Evolutionary conservation across 1,140 invertebrate genomes (phyloP).

Genomic region (Cherax quadricarinatus): DNA sequence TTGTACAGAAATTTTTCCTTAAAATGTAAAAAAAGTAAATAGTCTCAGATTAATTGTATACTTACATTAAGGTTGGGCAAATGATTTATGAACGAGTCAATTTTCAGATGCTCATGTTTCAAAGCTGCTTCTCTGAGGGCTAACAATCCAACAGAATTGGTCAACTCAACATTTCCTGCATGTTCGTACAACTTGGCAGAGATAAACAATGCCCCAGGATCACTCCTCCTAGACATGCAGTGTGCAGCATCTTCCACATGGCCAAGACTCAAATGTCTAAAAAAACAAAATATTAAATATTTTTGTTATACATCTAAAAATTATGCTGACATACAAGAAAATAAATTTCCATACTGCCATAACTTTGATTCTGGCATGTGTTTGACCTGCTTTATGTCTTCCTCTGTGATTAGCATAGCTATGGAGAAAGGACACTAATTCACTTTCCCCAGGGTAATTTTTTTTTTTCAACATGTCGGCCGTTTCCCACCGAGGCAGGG

Average conservation of each 20-base stretch:
- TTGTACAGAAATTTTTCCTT: too few species aligned
- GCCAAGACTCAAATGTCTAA: constrained; percentile 57
- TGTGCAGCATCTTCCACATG: constrained; percentile 43
- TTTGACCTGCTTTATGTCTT: too few species aligned
- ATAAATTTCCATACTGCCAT: too few species aligned
- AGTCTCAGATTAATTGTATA: neutral
- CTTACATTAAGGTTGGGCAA: constrained; percentile 38
- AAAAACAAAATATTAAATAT: neutral
- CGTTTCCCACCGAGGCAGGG: too few species aligned
- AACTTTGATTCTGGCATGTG: too few species aligned
- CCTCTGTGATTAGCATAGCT: too few species aligned
- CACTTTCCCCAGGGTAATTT: too few species aligned
- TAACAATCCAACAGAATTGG: constrained; percentile 24
- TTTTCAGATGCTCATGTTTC: constrained; percentile 23
- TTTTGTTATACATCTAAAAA: too few species aligned
- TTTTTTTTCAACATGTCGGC: too few species aligned
- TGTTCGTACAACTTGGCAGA: constrained; percentile 39
- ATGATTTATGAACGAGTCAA: constrained; percentile 19
- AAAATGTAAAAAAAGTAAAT: too few species aligned
- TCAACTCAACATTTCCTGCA: constrained; percentile 3
- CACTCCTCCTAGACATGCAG: constrained; percentile 55
- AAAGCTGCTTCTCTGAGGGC: constrained; percentile 41
- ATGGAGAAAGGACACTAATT: too few species aligned
- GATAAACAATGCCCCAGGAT: constrained; percentile 54
- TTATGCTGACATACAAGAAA: too few species aligned